phyloP scores from a whole-genome alignment of 2,113 vertebrate genomes.

The Brachyhypopomus gauderio region DNA sequence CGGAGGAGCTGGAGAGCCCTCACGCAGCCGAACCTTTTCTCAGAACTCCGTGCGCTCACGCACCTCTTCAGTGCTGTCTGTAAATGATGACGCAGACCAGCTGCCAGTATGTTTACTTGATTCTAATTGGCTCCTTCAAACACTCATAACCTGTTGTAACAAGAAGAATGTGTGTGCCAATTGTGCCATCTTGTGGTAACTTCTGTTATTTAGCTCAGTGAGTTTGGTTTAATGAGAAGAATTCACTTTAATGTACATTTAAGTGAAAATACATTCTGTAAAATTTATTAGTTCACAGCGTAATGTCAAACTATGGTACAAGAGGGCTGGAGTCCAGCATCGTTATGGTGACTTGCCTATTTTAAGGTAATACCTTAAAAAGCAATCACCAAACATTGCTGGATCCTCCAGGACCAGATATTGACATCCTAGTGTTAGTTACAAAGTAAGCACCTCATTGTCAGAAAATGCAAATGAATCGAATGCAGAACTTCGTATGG shows the following conservation, averaged over 20 bases:
- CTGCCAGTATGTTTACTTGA: constrained; percentile 67
- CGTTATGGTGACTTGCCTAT: too few species aligned
- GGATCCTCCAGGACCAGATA: too few species aligned
- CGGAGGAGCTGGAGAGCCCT: constrained; percentile 31
- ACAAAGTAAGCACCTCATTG: too few species aligned
- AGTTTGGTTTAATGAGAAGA: not conserved
- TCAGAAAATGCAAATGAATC: not conserved
- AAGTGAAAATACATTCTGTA: too few species aligned
- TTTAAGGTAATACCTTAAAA: too few species aligned
- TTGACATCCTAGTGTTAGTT: too few species aligned
- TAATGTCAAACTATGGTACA: too few species aligned
- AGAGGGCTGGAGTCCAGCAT: too few species aligned
- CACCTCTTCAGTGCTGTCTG: constrained; percentile 79
- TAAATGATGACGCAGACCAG: constrained; percentile 80
- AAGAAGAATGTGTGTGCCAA: constrained; percentile 56
- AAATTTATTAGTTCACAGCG: too few species aligned
- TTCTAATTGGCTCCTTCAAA: not conserved
- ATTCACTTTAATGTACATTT: too few species aligned
- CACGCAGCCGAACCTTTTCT: constrained; percentile 82
- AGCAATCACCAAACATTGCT: too few species aligned
- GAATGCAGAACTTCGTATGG: not conserved
- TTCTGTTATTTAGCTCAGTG: not conserved
- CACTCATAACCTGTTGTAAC: not conserved
- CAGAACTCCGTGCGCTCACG: constrained; percentile 83
- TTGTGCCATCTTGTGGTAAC: not conserved